A percentile compares a stretch with the other conserved stretches of the same genome.
These are phyloP conservation scores for Leptogaster cylindrica DNA, from an alignment of 2,888 invertebrate species.

Conservation along the genomic window DNA sequence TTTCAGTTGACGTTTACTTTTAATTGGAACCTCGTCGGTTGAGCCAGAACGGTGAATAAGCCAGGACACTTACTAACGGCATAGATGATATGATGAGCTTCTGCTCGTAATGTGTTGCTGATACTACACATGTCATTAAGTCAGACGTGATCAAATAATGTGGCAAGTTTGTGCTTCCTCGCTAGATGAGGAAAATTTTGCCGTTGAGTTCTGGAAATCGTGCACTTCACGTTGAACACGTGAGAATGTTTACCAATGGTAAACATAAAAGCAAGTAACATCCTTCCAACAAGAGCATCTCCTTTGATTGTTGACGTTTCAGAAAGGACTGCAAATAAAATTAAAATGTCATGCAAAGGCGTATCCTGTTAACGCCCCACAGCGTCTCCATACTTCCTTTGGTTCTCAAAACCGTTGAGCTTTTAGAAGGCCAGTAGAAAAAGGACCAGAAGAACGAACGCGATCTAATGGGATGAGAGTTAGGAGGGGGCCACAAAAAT, in stretches of 20 bases:
- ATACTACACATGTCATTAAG: slow-evolving; percentile 23
- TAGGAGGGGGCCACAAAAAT: no score
- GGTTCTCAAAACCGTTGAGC: slow-evolving; percentile 38
- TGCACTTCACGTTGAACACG: slow-evolving; percentile 8
- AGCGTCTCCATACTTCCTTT: slow-evolving; percentile 41
- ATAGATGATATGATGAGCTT: slow-evolving; percentile 4
- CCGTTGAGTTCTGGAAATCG: slow-evolving; percentile 4
- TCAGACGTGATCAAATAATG: slow-evolving; percentile 31
- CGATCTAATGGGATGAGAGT: no score
- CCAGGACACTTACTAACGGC: background rate
- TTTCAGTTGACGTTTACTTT: no score
- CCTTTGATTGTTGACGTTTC: slow-evolving; percentile 36
- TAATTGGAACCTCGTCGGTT: background rate
- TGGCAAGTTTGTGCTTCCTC: no score
- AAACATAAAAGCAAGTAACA: slow-evolving; percentile 31
- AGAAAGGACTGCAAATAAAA: slow-evolving; percentile 44
- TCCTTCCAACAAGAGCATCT: slow-evolving; percentile 7
- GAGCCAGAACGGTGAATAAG: background rate
- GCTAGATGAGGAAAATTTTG: background rate
- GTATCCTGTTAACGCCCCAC: slow-evolving; percentile 37
- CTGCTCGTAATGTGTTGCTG: slow-evolving; percentile 1
- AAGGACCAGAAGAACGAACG: background rate
- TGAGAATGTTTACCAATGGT: slow-evolving; percentile 24
- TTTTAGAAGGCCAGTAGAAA: slow-evolving; percentile 8
- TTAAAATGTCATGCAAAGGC: slow-evolving; percentile 43